Conservation (phyloP, 2,113 vertebrate species). For the Erpornis zantholeuca region DNA sequence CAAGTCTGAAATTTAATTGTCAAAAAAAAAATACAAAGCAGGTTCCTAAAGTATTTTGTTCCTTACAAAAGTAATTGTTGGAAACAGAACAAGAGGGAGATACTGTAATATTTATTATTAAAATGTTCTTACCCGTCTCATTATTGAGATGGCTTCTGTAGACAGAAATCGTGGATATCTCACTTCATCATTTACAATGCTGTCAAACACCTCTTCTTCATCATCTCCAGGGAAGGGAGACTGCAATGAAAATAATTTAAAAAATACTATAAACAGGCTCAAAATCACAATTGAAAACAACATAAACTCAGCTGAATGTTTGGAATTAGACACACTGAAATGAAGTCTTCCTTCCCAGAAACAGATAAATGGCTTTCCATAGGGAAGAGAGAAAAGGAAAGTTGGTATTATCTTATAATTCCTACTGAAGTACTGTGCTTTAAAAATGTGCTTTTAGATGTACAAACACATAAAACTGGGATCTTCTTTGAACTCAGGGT, state of each 20-base stretch:
- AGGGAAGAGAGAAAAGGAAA: neutral
- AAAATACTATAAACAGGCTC: neutral
- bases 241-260: slow-evolving; percentile 57
- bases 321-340: neutral
- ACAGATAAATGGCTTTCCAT: neutral
- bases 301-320: neutral
- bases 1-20: neutral
- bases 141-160: slow-evolving; percentile 97
- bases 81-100: neutral
- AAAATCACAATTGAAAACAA: neutral
- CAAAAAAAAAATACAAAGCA: neutral
- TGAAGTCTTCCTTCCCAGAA: neutral
- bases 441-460: neutral
- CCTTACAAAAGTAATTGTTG: neutral
- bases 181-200: slow-evolving; percentile 99
- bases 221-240: slow-evolving; percentile 98
- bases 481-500: neutral
- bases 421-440: neutral
- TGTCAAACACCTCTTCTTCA: slow-evolving; percentile 99
- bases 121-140: slow-evolving; percentile 88
- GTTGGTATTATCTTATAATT: neutral
- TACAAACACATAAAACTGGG: neutral
- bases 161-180: slow-evolving; percentile 96
- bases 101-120: neutral
- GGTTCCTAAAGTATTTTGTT: neutral